phyloP scores from a whole-genome alignment of 2,113 vertebrate species.

The Hemichromis elongatus region DNA sequence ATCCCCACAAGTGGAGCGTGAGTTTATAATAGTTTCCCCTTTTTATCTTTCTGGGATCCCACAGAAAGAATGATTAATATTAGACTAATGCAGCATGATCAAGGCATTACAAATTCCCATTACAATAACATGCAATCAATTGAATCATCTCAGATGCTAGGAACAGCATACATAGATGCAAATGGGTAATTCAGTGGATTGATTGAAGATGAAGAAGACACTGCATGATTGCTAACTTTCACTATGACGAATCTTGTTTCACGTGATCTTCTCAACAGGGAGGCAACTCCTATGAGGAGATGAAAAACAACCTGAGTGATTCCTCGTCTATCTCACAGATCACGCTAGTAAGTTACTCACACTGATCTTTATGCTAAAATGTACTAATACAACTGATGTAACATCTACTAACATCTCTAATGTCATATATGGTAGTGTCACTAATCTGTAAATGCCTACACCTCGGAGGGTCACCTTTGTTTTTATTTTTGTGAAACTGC shows the following conservation, averaged over 20 bases:
- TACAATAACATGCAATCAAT: not conserved
- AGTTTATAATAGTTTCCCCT: conserved; percentile 51
- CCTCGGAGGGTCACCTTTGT: not conserved
- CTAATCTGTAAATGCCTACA: not conserved
- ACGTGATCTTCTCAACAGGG: conserved; percentile 65
- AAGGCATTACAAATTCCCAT: not conserved
- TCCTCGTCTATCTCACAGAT: conserved; percentile 74
- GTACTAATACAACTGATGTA: not conserved
- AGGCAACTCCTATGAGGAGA: conserved; percentile 79
- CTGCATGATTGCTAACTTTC: not conserved
- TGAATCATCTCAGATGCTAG: not conserved
- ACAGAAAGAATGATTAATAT: not conserved
- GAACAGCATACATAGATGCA: not conserved
- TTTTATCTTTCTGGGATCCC: not conserved
- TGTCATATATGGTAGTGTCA: not conserved
- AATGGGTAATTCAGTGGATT: not conserved
- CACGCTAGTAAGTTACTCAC: conserved; percentile 79
- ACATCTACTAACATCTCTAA: not conserved
- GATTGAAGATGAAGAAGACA: not conserved
- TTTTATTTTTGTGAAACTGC: not conserved
- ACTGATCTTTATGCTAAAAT: not conserved
- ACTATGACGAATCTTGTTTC: not conserved
- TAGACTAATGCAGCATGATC: not conserved
- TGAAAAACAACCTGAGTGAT: conserved; percentile 76
- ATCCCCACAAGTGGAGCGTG: conserved; percentile 88